Evolutionary conservation across 2,888 invertebrate species (phyloP).

Genomic region (Entomobrya proxima): DNA sequence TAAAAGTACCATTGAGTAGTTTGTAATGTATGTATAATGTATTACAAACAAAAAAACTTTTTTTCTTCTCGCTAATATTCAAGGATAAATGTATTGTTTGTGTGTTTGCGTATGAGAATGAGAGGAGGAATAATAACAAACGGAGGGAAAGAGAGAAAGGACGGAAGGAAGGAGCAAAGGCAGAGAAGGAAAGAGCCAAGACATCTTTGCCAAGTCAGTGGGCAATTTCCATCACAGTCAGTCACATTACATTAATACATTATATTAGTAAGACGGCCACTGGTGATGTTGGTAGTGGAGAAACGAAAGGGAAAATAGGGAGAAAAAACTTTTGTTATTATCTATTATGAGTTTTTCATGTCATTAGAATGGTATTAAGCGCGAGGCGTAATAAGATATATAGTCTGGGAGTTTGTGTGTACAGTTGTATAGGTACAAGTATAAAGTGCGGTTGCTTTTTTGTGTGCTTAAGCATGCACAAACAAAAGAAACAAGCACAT

Average conservation of each 20-base stretch:
- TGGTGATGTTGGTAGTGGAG: background rate
- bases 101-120: background rate
- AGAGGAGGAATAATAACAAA: background rate
- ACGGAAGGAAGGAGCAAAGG: constrained; percentile 1
- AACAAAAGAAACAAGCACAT: constrained; percentile 17
- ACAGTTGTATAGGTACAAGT: background rate
- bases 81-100: background rate
- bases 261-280: constrained; percentile 28
- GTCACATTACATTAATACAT: constrained; percentile 54
- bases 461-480: constrained; percentile 33
- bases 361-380: constrained; percentile 73
- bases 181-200: constrained; percentile 28
- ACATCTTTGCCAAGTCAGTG: constrained; percentile 58
- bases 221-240: constrained; percentile 51
- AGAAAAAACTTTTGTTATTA: constrained; percentile 53
- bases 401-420: background rate
- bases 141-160: background rate
- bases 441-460: background rate
- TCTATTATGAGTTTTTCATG: constrained; percentile 71
- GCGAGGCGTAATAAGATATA: constrained; percentile 12
- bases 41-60: constrained; percentile 39
- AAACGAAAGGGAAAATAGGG: constrained; percentile 19
- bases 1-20: constrained; percentile 23
- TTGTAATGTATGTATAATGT: constrained; percentile 22
- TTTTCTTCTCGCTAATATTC: constrained; percentile 16